Percentiles rank a stretch among this genome's conserved stretches.
These are phyloP conservation scores for Leptogaster cylindrica DNA, from an alignment of 2,888 invertebrate genomes.

Conservation along the genomic window DNA sequence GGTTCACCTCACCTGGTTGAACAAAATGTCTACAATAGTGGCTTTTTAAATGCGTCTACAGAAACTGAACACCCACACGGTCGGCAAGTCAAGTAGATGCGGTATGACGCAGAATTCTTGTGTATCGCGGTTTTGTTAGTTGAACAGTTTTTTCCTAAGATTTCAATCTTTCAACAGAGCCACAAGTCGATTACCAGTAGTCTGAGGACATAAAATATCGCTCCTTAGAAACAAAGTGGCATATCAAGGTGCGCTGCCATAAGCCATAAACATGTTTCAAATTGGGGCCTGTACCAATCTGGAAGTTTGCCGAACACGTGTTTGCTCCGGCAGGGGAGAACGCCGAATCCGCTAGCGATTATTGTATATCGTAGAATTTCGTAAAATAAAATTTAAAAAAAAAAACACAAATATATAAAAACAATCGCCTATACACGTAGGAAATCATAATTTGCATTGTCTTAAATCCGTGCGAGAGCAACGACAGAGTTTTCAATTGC, in stretches of 20 bases:
- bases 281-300: conserved; percentile 12
- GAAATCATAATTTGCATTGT: conserved; percentile 33
- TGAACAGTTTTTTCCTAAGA: conserved; percentile 5
- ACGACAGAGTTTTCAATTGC: conserved; percentile 14
- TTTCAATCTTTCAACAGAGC: conserved; percentile 5
- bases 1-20: conserved; percentile 7
- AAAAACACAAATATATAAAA: no score
- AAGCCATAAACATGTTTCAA: conserved; percentile 22
- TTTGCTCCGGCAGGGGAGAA: conserved; percentile 6
- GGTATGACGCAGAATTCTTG: conserved; percentile 2
- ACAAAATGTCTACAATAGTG: background rate
- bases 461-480: background rate
- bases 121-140: conserved; percentile 1
- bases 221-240: conserved; percentile 16
- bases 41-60: conserved; percentile 6
- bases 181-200: conserved; percentile 32
- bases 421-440: background rate
- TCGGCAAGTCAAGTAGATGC: conserved; percentile 2
- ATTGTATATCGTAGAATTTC: background rate
- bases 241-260: conserved; percentile 32
- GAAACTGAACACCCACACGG: conserved; percentile 17
- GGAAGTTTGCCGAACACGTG: conserved; percentile 22
- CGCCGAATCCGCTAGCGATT: conserved; percentile 1
- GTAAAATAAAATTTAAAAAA: no score
- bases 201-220: conserved; percentile 27